phyloP scores from a whole-genome alignment of 2,797 vertebrate genomes.

The Centropyge bicolor region DNA sequence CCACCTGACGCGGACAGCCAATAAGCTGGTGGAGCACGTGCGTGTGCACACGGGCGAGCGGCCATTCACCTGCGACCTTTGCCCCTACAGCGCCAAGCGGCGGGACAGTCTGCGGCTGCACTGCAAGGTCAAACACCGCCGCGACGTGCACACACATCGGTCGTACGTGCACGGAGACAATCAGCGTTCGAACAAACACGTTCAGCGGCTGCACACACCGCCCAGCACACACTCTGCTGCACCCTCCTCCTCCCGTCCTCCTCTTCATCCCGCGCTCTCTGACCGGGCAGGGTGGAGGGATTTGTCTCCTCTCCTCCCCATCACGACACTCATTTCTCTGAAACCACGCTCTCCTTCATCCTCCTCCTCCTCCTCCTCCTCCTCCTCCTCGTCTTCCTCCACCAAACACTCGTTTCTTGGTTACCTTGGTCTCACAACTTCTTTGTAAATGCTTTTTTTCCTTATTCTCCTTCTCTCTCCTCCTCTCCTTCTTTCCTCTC shows the following conservation, averaged over 20 bases:
- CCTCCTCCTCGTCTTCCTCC: constrained; percentile 83
- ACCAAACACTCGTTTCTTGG: constrained; percentile 97
- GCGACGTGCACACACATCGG: constrained; percentile 86
- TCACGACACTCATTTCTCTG: constrained; percentile 88
- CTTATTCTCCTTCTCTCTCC: neutral
- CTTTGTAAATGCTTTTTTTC: constrained; percentile 90
- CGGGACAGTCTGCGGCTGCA: constrained; percentile 99
- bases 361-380: constrained; percentile 52
- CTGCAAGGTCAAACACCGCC: constrained; percentile 97
- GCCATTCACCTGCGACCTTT: constrained; percentile 98
- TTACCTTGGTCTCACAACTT: constrained; percentile 93
- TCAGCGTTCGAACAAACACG: constrained; percentile 65
- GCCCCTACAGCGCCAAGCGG: constrained; percentile 99
- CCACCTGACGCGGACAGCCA: constrained; percentile 99
- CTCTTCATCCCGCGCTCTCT: constrained; percentile 65
- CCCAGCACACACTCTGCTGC: constrained; percentile 52
- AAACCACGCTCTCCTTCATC: constrained; percentile 85
- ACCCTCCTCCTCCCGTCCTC: constrained; percentile 67
- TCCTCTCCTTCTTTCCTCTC: accelerated
- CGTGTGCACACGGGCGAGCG: constrained; percentile 99
- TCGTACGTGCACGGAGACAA: constrained; percentile 69
- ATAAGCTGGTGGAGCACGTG: constrained; percentile 98
- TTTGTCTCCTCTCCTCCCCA: constrained; percentile 86
- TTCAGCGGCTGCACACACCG: constrained; percentile 91
- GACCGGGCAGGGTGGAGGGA: constrained; percentile 73